Evolutionary conservation across 2,888 invertebrate genomes (phyloP), one percentile per base, ranked within the genome.

Genomic region (Netelia virgata): DNA sequence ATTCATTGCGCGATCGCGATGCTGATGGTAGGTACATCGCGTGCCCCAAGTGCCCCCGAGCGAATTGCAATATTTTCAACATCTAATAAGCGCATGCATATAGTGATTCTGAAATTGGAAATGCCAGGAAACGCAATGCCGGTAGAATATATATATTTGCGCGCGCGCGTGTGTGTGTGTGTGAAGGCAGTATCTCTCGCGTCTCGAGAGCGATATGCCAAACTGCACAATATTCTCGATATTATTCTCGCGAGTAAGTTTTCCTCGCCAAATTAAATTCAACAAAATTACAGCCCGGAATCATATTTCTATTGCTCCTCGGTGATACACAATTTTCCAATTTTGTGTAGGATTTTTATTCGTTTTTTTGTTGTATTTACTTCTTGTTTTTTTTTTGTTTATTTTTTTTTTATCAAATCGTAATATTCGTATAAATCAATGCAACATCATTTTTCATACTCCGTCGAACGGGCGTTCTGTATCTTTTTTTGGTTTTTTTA

Each of bases 11-110:
- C 83, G 69, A 75, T 79, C 83, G 79, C 69, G 61, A 64, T 75
- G 64, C 74, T 53, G 73, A 76, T 68, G 66, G 53, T 63, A 69
- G 66, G 53, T 63, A 69, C 66, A 77, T 78, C 83, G 74, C 83
- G 79, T 79, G 83, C 80, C 80, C 70, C 70, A 20, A 70, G 75
- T 79, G 63, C 63, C 69, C 69, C 79, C 61, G 73, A 83, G 74
- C 75, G 83, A 66, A 83, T 83, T 80, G 83, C 83, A 75, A 83
- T 84, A 84, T 84, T 84, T 80, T 76, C 80, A 80, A 73, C 61
- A 76, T 80, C 72, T 76, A 72, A 80, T 73, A 80, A 76, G 80
- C 57, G 66, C 76, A 68, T 73, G 50, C 80, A 72, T 80, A 80
- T 66, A 79, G 80, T 80, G 70, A 80, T 83, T 80, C 72, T 76